phyloP scores from a whole-genome alignment of 2,797 vertebrate species.

The Argya squamiceps region DNA sequence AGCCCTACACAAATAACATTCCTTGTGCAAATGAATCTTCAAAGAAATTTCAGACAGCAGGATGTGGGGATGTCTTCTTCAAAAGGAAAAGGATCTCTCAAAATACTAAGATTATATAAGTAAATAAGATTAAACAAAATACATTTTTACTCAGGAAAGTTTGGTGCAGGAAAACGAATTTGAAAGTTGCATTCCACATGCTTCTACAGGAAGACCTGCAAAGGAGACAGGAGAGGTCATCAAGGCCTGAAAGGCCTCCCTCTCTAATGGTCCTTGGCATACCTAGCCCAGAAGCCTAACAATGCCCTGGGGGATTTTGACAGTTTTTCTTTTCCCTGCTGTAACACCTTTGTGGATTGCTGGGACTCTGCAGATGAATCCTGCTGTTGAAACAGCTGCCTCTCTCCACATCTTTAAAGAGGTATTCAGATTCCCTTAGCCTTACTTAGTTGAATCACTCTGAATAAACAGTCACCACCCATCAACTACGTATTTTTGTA shows the following conservation, averaged over 20 bases:
- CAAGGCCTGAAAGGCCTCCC: conserved; percentile 55
- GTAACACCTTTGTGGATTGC: conserved; percentile 21
- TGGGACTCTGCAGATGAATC: conserved; percentile 71
- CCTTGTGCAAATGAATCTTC: background rate
- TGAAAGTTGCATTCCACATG: background rate
- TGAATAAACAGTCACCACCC: conserved; percentile 84
- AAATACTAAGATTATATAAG: background rate
- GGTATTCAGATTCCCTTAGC: conserved; percentile 73
- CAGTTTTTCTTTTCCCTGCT: conserved; percentile 42
- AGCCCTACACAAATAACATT: background rate
- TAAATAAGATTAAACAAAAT: background rate
- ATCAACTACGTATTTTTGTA: conserved; percentile 78
- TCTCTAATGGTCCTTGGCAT: conserved; percentile 70
- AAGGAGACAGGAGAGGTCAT: background rate
- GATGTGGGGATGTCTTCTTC: background rate
- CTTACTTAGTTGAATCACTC: conserved; percentile 77
- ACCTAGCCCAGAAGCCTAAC: conserved; percentile 59
- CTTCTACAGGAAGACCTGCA: background rate
- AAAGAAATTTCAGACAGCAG: background rate
- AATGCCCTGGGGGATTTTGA: conserved; percentile 62
- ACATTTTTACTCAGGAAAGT: background rate
- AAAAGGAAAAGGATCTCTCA: background rate
- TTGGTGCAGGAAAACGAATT: background rate
- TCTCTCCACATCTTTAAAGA: conserved; percentile 57
- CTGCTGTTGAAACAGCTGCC: conserved; percentile 58